A percentile compares a stretch with the other conserved stretches of the same genome.
phyloP scores from a whole-genome alignment of 2,113 vertebrate genomes.

The Lophius piscatorius region DNA sequence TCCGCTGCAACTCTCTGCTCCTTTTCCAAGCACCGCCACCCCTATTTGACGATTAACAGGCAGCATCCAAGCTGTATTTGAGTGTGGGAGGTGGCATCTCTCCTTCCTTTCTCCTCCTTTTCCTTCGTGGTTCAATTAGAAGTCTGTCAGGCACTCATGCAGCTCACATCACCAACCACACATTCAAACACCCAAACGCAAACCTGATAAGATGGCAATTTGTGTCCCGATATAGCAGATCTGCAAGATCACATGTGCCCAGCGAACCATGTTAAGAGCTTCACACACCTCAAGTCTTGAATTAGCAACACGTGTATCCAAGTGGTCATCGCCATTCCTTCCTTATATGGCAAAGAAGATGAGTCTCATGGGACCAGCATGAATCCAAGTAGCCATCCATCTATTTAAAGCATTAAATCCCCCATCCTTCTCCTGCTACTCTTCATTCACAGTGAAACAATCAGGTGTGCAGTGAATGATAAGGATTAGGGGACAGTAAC shows the following conservation, averaged over 20 bases:
- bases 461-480: slow-evolving; percentile 39
- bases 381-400: slow-evolving; percentile 11
- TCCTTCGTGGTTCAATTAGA: slow-evolving; percentile 32
- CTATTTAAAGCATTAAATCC: slow-evolving; percentile 38
- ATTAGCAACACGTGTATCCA: slow-evolving; percentile 57
- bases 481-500: slow-evolving; percentile 49
- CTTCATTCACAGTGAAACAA: slow-evolving; percentile 28
- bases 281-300: slow-evolving; percentile 42
- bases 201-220: slow-evolving; percentile 41
- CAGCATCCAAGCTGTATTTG: slow-evolving; percentile 23
- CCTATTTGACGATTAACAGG: slow-evolving; percentile 14
- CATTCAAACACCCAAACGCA: slow-evolving; percentile 7
- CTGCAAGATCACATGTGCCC: slow-evolving; percentile 1
- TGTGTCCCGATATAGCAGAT: slow-evolving; percentile 36
- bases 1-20: not conserved
- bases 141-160: slow-evolving; percentile 21
- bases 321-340: slow-evolving; percentile 32
- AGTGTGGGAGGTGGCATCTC: slow-evolving; percentile 32
- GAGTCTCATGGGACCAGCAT: slow-evolving; percentile 1
- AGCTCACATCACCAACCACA: slow-evolving; percentile 4
- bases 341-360: slow-evolving; percentile 43
- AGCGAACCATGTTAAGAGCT: slow-evolving; percentile 21
- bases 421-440: slow-evolving; percentile 4
- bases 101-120: slow-evolving; percentile 11
- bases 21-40: not conserved